Base-by-base conservation (phyloP, 2,797 vertebrate species). In the Siniperca obscura region DNA sequence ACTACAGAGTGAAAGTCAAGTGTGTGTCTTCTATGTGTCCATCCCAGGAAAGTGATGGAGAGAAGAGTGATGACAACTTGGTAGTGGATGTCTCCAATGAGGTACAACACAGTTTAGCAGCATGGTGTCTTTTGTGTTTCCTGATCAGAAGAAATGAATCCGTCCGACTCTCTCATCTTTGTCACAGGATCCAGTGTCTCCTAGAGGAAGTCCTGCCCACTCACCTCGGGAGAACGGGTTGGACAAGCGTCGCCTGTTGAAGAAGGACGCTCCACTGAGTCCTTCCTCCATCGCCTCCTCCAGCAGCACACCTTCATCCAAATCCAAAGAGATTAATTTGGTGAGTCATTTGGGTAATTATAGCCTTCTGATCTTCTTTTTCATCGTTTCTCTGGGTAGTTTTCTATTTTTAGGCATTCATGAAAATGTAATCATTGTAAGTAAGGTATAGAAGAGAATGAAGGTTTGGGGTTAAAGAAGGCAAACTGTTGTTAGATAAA, bases 11-110 rank as follows among this genome's bases (percentile, higher is more conserved):
- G 3, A 57, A 30, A 21, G 14, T 61, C 25, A 68, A 52, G 13
- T 46, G 14, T 74, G 25, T 40, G 42, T 57, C 34, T 55, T 50
- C 27, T 76, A 0, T 84, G 1, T 82, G 10, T 70, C 74, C 62
- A 4, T 79, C 30, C 91, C 91, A 99, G 98, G 98, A 99, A 93
- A 99, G 98, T 22, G 98, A 99, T 1, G 98, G 97, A 0, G 98
- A 99, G 92, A 99, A 99, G 92, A 99, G 98, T 2, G 98, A 99
- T 0, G 98, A 94, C 81, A 94, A 98, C 88, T 92, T 99, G 81
- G 98, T 99, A 2, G 98, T 99, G 3, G 98, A 99, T 0, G 98
- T 99, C 78, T 99, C 98, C 81, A 99, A 98, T 0, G 98, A 99
- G 97, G 98, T 98, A 93, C 74, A 78, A 7, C 0, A 2, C 11